These are phyloP conservation scores for Peromyscus nudipes DNA, from an alignment of 2,797 vertebrate genomes.

Conservation along the genomic window DNA sequence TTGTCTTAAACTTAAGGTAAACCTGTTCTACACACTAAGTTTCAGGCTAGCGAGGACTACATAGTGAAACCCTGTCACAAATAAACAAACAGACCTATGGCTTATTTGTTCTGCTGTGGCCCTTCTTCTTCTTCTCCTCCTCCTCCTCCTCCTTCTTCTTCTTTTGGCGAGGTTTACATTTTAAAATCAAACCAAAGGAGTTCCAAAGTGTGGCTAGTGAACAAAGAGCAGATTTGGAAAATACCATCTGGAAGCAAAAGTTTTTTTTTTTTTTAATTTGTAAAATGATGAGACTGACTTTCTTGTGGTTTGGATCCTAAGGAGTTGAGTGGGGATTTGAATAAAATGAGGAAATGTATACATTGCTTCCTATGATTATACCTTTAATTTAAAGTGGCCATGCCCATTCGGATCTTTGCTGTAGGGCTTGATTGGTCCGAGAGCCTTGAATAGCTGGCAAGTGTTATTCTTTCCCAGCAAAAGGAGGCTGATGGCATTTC, in stretches of 20 bases:
- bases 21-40: not conserved
- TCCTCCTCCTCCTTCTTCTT: not conserved
- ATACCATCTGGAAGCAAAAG: slow-evolving; percentile 29
- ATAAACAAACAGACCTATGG: not conserved
- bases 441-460: not conserved
- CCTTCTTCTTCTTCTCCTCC: not conserved
- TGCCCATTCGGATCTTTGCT: slow-evolving; percentile 19
- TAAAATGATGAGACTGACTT: slow-evolving; percentile 27
- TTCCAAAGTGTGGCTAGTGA: slow-evolving; percentile 43
- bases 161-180: slow-evolving; percentile 26
- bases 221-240: slow-evolving; percentile 49
- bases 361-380: not conserved
- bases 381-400: slow-evolving; percentile 22
- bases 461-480: slow-evolving; percentile 19
- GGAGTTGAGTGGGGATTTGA: slow-evolving; percentile 24
- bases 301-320: slow-evolving; percentile 52
- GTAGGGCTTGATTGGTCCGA: slow-evolving; percentile 18
- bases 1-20: not conserved
- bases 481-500: slow-evolving; percentile 41
- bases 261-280: not conserved
- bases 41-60: not conserved
- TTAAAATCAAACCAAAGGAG: slow-evolving; percentile 62
- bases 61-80: not conserved
- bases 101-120: not conserved
- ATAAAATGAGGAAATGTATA: not conserved